A percentile compares a stretch with the other conserved stretches of the same genome.
These are phyloP conservation scores for Irena cyanogastra DNA, from an alignment of 2,113 vertebrate genomes.

Conservation along the genomic window DNA sequence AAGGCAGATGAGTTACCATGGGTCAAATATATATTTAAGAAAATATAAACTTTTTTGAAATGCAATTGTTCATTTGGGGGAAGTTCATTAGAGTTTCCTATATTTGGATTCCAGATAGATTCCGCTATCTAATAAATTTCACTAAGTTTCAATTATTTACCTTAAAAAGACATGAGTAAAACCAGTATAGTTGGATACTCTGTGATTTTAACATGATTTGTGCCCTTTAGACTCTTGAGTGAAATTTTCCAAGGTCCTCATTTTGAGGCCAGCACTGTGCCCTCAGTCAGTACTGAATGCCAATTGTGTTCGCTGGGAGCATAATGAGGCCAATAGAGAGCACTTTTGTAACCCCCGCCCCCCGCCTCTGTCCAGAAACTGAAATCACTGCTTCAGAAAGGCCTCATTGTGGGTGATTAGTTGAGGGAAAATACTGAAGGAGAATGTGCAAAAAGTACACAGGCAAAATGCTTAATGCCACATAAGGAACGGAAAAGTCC, in stretches of 20 bases:
- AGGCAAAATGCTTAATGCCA: neutral
- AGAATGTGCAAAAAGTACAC: neutral
- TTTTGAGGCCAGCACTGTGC: neutral
- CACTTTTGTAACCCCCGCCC: neutral
- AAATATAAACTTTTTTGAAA: neutral
- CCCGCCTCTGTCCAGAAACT: neutral
- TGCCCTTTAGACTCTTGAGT: neutral
- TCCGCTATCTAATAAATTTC: neutral
- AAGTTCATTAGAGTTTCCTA: neutral
- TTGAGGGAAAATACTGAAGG: neutral
- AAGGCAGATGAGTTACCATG: neutral
- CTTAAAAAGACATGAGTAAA: neutral
- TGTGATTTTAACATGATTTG: neutral
- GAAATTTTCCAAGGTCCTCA: neutral
- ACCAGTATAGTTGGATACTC: neutral
- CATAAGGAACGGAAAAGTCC: neutral
- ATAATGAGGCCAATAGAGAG: neutral
- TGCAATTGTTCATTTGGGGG: neutral
- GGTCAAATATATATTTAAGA: neutral
- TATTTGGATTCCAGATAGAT: neutral
- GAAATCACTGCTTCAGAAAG: slow-evolving; percentile 2
- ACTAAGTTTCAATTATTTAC: neutral
- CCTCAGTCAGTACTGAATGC: neutral
- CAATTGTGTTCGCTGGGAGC: neutral
- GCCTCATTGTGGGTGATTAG: neutral